phyloP scores from a whole-genome alignment of 2,113 vertebrate species.

The Echinops telfairi region DNA sequence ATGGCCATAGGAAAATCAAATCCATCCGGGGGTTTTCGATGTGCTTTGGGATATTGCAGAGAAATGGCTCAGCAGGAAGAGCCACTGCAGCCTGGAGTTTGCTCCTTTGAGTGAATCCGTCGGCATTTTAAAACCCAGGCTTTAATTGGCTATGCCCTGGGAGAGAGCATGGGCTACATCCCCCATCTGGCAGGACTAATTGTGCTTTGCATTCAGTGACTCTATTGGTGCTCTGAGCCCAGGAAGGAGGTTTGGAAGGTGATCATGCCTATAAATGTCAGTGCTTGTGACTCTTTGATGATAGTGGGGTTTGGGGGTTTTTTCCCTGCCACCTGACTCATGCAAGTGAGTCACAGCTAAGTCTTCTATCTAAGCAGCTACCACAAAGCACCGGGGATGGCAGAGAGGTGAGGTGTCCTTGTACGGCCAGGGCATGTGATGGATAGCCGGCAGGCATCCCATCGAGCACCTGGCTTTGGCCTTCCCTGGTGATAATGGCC shows the following conservation, averaged over 20 bases:
- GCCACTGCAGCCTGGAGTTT: slow-evolving; percentile 42
- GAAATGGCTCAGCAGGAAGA: slow-evolving; percentile 57
- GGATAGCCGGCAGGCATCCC: neutral
- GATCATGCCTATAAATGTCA: slow-evolving; percentile 14
- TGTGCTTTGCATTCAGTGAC: slow-evolving; percentile 55
- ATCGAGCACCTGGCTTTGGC: neutral
- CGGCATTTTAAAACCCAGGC: slow-evolving; percentile 47
- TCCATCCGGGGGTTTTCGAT: slow-evolving; percentile 54
- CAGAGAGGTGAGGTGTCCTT: neutral
- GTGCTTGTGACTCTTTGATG: slow-evolving; percentile 1
- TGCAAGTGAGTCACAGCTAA: slow-evolving; percentile 4
- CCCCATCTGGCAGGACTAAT: slow-evolving; percentile 72
- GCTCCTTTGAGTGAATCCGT: slow-evolving; percentile 65
- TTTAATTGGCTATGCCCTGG: slow-evolving; percentile 73
- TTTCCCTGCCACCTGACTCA: slow-evolving; percentile 46
- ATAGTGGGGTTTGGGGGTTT: no score
- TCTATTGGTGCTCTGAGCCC: slow-evolving; percentile 44
- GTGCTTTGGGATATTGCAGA: slow-evolving; percentile 55
- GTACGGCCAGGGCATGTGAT: neutral
- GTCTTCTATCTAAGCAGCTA: slow-evolving; percentile 4
- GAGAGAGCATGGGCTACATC: slow-evolving; percentile 62
- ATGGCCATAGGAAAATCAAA: slow-evolving; percentile 4
- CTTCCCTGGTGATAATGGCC: neutral
- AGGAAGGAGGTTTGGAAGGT: slow-evolving; percentile 28
- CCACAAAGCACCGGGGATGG: neutral